Evolutionary conservation across 2,113 vertebrate species (phyloP).

Genomic region (Empidonax alnorum): DNA sequence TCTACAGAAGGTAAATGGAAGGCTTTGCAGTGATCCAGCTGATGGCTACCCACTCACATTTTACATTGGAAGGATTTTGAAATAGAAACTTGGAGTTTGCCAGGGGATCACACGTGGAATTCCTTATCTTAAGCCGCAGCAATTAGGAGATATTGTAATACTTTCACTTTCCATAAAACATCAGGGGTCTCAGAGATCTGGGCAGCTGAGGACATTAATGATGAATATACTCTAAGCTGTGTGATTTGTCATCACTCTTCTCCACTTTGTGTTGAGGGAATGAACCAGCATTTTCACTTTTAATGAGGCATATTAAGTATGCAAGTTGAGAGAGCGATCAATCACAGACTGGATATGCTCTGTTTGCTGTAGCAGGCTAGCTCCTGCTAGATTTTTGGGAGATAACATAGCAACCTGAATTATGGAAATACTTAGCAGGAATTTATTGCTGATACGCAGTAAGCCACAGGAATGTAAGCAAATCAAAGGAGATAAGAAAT

Average conservation of each 20-base stretch:
- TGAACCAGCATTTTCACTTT: background rate
- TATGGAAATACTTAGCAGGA: background rate
- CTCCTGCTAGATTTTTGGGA: background rate
- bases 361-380: background rate
- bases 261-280: background rate
- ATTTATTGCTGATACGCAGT: background rate
- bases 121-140: background rate
- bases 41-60: background rate
- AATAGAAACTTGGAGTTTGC: background rate
- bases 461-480: background rate
- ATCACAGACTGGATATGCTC: background rate
- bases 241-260: fast-evolving
- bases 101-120: background rate
- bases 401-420: background rate
- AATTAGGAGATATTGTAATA: background rate
- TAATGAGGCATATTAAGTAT: background rate
- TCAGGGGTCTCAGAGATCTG: background rate
- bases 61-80: background rate
- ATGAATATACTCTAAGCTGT: background rate
- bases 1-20: background rate
- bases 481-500: background rate
- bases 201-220: background rate
- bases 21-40: background rate
- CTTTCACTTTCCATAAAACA: background rate
- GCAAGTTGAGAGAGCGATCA: background rate